phyloP scores from a whole-genome alignment of 2,797 vertebrate genomes.

The Sebastes ruberrimus region DNA sequence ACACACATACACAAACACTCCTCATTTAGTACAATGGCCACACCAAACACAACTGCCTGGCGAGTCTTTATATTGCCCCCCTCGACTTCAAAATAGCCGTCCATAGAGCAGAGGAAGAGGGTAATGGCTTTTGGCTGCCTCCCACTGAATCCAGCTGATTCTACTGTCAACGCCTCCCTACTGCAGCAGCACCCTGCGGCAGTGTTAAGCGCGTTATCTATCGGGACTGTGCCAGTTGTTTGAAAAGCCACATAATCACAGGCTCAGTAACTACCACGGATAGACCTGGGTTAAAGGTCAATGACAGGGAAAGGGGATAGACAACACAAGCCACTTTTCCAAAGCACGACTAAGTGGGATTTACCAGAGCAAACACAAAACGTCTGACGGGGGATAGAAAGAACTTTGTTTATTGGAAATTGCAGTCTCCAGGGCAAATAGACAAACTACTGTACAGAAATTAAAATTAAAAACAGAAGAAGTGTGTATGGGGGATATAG shows the following conservation, averaged over 20 bases:
- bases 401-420: neutral
- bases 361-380: constrained; percentile 26
- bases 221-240: constrained; percentile 53
- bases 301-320: constrained; percentile 7
- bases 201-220: constrained; percentile 67
- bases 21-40: constrained; percentile 19
- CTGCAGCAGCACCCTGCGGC: constrained; percentile 58
- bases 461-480: neutral
- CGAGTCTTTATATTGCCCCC: constrained; percentile 10
- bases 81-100: constrained; percentile 34
- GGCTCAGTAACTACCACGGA: constrained; percentile 54
- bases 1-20: constrained; percentile 17
- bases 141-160: constrained; percentile 68
- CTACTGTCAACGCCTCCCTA: constrained; percentile 45
- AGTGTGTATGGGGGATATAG: neutral
- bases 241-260: constrained; percentile 69
- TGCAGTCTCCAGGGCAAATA: neutral
- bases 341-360: constrained; percentile 25
- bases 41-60: constrained; percentile 23
- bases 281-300: constrained; percentile 52
- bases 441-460: neutral
- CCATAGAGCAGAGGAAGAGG: constrained; percentile 38
- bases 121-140: constrained; percentile 67
- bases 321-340: constrained; percentile 32
- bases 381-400: neutral